Conservation (phyloP, 2,797 vertebrate genomes). For the Peromyscus eremicus region DNA sequence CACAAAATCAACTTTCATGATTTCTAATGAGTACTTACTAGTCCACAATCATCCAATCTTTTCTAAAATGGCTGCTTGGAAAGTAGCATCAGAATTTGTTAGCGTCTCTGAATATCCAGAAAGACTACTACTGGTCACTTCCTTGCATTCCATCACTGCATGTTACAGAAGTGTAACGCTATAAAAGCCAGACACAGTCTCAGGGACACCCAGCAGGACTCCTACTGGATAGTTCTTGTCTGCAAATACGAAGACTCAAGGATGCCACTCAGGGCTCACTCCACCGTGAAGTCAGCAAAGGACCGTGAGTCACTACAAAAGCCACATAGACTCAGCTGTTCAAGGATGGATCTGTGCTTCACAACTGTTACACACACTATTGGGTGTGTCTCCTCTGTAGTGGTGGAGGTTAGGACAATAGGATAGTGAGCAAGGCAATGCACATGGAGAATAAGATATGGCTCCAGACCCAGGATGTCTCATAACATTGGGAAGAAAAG, state of each 20-base stretch:
- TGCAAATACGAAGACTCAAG: neutral
- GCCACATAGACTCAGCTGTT: slow-evolving; percentile 50
- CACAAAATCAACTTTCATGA: neutral
- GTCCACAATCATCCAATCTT: too few relatives aligned
- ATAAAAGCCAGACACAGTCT: neutral
- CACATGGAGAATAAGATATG: neutral
- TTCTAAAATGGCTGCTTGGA: neutral
- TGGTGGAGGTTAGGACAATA: neutral
- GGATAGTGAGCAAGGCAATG: neutral
- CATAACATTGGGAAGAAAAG: neutral
- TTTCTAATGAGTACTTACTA: neutral
- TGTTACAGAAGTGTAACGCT: neutral
- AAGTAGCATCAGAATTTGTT: neutral
- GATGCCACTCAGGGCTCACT: neutral
- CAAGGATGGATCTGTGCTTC: neutral
- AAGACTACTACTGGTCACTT: neutral
- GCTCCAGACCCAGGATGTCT: neutral
- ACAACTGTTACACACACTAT: neutral
- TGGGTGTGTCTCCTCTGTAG: neutral
- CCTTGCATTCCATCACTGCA: neutral
- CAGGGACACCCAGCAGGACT: neutral
- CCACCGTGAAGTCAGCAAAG: neutral
- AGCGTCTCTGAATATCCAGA: neutral
- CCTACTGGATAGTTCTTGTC: neutral
- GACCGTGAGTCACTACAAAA: neutral